Base-by-base conservation (phyloP, 2,113 vertebrate genomes). In the Paramormyrops kingsleyae region DNA sequence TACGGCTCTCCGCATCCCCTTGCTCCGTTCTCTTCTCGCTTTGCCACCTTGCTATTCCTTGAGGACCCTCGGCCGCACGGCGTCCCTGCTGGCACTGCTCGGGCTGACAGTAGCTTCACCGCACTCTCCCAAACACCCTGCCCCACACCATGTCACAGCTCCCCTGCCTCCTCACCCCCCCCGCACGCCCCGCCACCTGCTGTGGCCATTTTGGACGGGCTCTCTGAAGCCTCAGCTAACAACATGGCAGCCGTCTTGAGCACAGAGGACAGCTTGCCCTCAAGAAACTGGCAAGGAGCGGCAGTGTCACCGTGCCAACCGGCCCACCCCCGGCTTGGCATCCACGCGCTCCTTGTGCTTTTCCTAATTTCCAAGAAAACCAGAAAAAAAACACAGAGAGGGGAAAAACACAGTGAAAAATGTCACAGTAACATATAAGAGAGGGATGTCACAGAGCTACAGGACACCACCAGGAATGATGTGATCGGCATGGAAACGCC, bases 261-360 rank as follows among this genome's bases (percentile, higher is more conserved):
- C 42, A 4, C 27, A 39, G 85, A 88, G 86, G 85, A 87, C 89
- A 90, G 89, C 85, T 56, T 83, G 85, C 86, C 89, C 86, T 87
- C 66, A 49, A 53, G 86, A 88, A 90, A 50, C 66, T 90, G 89
- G 89, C 89, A 90, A 83, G 83, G 47, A 80, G 89, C 19, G 46
- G 13, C 42, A 4, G 59, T 86, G 15, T 87, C 49, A 9, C 62
- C 44, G 62, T 85, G 87, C 87, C 87, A 87, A 80, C 70, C 62
- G 35, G 85, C 85, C 52, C 87, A 56, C 44, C 62, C n/a, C 39
- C n/a, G 42, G 13, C 50, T 87, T 35, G 88, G 66, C 62, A 49
- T 46, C 13, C 66, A 52, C 66, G 9, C 17, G 8, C 7, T 70
- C 87, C 42, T 35, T 21, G 39, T 39, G 42, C 27, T 59, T 49